Evolutionary conservation across 2,888 invertebrate species (phyloP), one percentile per base, ranked within the genome.

Genomic region (Holacanthella duospinosa): DNA sequence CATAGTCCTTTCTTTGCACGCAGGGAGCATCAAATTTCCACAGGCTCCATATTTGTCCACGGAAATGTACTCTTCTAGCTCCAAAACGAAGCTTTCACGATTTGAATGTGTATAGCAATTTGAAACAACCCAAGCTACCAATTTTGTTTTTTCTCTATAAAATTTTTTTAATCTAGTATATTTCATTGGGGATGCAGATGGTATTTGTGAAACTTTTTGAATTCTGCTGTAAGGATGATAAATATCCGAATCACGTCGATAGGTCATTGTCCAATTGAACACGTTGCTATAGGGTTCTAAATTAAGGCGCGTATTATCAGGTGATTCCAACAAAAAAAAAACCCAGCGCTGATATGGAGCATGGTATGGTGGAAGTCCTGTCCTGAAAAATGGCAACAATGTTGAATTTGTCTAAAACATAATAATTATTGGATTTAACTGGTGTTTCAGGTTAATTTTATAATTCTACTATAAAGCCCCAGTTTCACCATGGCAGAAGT

Each of bases 41-140:
- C 60, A 60, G 9, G 6, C 6, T 16, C 60, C 60, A 25, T 60
- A 60, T n/a, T 24, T 55, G 28, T 60, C 60, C 6, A 60, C 60
- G 19, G 28, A 2, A 2, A 29, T 55, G 29, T 44, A 60, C 21
- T 60, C 26, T n/a, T 55, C 25, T 2, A 60, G 26, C n/a, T 27
- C 12, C 21, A 24, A 4, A 6, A 60, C 60, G 21, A 54, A 55
- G 24, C 6, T 29, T 60, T 60, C 60, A 3, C 60, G 4, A 6
- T 60, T 60, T 6, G 25, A 55, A 21, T 59, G 24, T 3, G 59
- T 59, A 9, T 63, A 26, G 63, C 74, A 75, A 63, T 74, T 73
- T 25, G 73, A 71, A 25, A 73, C 73, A 53, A 71, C 71, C 74
- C 74, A 74, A 9, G 72, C 74, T 2, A 69, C 71, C 57, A 72